Base-by-base conservation (phyloP, 2,797 vertebrate species). In the Carapus acus region DNA sequence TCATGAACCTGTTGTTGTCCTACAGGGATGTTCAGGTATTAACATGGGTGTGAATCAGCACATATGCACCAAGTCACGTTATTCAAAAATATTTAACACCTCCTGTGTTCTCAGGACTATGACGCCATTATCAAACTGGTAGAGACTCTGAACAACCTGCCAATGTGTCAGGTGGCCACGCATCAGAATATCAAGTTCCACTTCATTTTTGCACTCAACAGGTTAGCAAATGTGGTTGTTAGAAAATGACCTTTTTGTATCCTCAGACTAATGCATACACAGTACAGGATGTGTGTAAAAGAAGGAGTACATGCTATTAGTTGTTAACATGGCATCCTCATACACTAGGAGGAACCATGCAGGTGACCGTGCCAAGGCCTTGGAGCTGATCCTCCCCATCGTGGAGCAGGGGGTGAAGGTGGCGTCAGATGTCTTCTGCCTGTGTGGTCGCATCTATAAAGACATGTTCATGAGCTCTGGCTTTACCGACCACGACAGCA, bases 371-470 rank as follows among this genome's bases (percentile, higher is more conserved):
- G 67, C 81, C 11, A 93, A 88, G 63, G 94, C 94, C 1, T 74
- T 96, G 61, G 60, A 83, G 0, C 76, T 87, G 46, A 90, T 96
- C 62, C 78, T 93, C 56, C 91, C 92, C 0, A 70, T 91, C 8
- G 89, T 93, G 29, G 77, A 88, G 65, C 73, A 63, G 0, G 84
- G 69, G 5, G 77, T 63, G 17, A 78, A 79, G 0, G 89, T 91
- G 56, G 88, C 88, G 0, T 93, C 94, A 0, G 93, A 96, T n/a
- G 84, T 94, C 13, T 91, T 84, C 80, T 96, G 93, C 76, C 86
- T 96, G 71, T 95, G 92, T 11, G 93, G 93, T 19, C 91, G 94
- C 1, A 80, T 96, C 80, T 96, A 94, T 82, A 96, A 96, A 76
- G 94, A 96, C 85, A 87, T 86, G 76, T 96, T 96, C 85, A 87